Percentiles rank a stretch among this genome's conserved stretches.
Evolutionary conservation across 2,113 vertebrate genomes (phyloP).

Genomic region (Poicephalus gulielmi): DNA sequence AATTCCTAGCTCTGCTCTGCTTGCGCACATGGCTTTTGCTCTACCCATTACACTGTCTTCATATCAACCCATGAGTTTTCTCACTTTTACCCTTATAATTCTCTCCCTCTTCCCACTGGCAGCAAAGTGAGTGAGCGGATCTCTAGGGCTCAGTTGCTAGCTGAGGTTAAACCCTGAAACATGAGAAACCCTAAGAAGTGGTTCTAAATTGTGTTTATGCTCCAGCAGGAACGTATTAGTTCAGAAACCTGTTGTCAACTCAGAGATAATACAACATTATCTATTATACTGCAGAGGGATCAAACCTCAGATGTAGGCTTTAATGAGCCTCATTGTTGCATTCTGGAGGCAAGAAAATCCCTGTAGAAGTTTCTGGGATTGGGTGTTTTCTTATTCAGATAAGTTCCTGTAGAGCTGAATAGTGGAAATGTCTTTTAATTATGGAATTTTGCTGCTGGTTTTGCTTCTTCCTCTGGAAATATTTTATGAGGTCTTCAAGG

Average conservation of each 20-base stretch:
- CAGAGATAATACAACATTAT: not conserved
- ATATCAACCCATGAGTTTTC: not conserved
- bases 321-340: not conserved
- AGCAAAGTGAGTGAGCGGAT: not conserved
- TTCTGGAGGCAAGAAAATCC: not conserved
- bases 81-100: not conserved
- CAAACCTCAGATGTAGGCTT: not conserved
- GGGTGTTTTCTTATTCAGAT: not conserved
- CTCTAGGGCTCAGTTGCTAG: not conserved
- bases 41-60: not conserved
- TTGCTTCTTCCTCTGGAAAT: not conserved
- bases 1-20: not conserved
- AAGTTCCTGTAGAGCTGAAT: not conserved
- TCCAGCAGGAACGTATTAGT: not conserved
- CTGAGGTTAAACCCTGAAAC: not conserved
- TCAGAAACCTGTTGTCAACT: not conserved
- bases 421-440: not conserved
- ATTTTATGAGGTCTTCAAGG: not conserved
- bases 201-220: not conserved
- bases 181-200: not conserved
- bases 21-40: not conserved
- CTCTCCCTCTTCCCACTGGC: not conserved
- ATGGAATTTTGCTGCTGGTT: not conserved
- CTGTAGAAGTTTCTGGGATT: not conserved
- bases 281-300: not conserved